Conservation (phyloP, 92 coral and sea anemone genomes). For the Pocillopora meandrina region DNA sequence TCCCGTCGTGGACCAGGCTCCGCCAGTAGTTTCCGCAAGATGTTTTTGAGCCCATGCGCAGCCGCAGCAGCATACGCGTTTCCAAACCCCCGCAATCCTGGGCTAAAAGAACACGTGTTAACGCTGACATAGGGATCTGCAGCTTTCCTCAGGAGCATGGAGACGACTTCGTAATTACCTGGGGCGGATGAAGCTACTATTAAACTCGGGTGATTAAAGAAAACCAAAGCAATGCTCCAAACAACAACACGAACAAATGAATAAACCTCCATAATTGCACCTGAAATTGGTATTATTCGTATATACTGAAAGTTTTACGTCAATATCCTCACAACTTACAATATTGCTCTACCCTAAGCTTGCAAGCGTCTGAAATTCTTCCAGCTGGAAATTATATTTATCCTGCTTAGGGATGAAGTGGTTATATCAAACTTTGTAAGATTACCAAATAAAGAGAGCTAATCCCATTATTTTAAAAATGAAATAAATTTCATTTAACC, state of each 20-base stretch:
- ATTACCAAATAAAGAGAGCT: too few species aligned
- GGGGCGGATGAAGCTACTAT: background rate
- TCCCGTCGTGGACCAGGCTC: slow-evolving; percentile 73
- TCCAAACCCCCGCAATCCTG: slow-evolving; percentile 68
- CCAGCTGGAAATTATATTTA: too few species aligned
- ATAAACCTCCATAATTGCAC: background rate
- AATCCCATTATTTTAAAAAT: too few species aligned
- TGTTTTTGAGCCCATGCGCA: slow-evolving; percentile 77
- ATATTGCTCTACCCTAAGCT: too few species aligned
- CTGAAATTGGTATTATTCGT: background rate
- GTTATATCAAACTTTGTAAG: too few species aligned
- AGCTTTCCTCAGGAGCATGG: slow-evolving; percentile 66
- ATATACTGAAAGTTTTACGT: too few species aligned
- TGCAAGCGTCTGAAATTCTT: too few species aligned
- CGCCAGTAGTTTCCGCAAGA: slow-evolving; percentile 75
- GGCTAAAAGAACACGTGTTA: slow-evolving; percentile 55
- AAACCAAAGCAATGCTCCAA: background rate
- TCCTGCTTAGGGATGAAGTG: too few species aligned
- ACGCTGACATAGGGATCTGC: slow-evolving; percentile 70
- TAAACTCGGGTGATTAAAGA: background rate
- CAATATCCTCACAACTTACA: too few species aligned
- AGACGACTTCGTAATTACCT: slow-evolving; percentile 80
- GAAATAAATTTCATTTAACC: too few species aligned
- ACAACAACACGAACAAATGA: background rate
- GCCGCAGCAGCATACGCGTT: slow-evolving; percentile 86